Percentiles rank a stretch among this genome's conserved stretches.
Evolutionary conservation across 2,888 invertebrate species (phyloP).

Genomic region (Rhagonycha fulva): DNA sequence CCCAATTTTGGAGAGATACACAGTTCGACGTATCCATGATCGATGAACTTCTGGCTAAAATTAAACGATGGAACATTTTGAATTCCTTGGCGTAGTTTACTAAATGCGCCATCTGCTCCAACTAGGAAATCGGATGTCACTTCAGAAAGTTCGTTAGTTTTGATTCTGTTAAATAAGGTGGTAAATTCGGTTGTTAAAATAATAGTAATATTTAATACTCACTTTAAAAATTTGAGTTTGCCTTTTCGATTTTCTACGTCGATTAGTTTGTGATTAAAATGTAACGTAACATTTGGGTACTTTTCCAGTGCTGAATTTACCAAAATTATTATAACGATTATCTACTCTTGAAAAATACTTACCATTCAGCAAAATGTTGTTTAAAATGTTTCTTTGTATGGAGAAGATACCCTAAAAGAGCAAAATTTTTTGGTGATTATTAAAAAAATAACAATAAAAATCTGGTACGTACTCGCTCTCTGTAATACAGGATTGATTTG

Average conservation of each 20-base stretch:
- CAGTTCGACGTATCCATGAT: constrained; percentile 94
- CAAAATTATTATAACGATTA: not conserved
- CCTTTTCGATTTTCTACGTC: constrained; percentile 73
- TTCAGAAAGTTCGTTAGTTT: not conserved
- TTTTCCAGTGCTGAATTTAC: constrained; percentile 75
- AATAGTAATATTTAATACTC: constrained; percentile 45
- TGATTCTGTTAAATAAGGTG: constrained; percentile 16
- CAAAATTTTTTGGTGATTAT: no score
- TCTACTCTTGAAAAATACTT: constrained; percentile 40
- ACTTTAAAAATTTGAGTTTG: constrained; percentile 72
- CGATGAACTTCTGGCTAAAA: constrained; percentile 90
- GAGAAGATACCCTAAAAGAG: constrained; percentile 86
- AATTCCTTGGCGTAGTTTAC: constrained; percentile 82
- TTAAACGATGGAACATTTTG: constrained; percentile 81
- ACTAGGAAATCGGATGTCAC: constrained; percentile 74
- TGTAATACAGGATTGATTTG: constrained; percentile 83
- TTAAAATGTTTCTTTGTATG: constrained; percentile 85
- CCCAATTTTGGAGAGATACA: constrained; percentile 71
- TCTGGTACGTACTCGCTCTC: constrained; percentile 69
- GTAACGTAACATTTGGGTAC: constrained; percentile 72
- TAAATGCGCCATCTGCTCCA: constrained; percentile 96
- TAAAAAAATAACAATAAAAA: no score
- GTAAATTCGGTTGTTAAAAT: not conserved
- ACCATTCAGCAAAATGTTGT: constrained; percentile 83
- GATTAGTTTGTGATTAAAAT: constrained; percentile 85